Base-by-base conservation (phyloP, 2,113 vertebrate genomes). In the Myotis brandtii region DNA sequence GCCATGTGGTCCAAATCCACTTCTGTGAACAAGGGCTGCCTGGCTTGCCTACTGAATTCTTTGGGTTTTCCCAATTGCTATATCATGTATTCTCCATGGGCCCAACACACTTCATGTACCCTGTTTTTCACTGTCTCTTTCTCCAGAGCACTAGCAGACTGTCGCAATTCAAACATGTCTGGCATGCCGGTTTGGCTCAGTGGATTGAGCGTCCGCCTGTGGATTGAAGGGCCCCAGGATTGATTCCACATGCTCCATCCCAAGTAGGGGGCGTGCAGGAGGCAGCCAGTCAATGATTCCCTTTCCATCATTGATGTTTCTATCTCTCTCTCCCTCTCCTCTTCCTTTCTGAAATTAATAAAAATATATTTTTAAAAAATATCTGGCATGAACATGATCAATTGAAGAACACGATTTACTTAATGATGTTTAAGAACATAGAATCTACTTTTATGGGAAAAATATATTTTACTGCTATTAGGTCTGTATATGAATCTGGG, bases 1-100 rank as follows among this genome's bases (percentile, higher is more conserved):
- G 95, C 92, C 52, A 91, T 18, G 34, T 69, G 95, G 92, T 98
- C 98, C 91, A 98, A 97, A 96, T 94, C 59, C 80, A 94, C 82
- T 96, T 92, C 89, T 80, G 97, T 98, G 83, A 86, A 12, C 2
- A 90, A 86, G 90, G 85, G 64, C 11, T 77, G 10, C 93, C 86
- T 97, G 92, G 72, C 83, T 98, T 96, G 85, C 91, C 73, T 97
- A 92, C 83, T 77, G 72, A 81, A 93, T 96, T 84, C 46, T 77
- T 20, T 93, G 84, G 10, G 79, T 37, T 97, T 95, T 93, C 93
- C 81, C 96, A 75, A 72, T 94, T 96, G 77, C 89, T 97, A 2
- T 87, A 32, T 92, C 37, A 50, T 84, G 9, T 94, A 86, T 72
- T 96, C 85, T 96, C 91, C 91, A 69, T 83, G 93, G 88, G 87